These are phyloP conservation scores for Artemia sinica DNA, from an alignment of 2,888 invertebrate species.

Conservation along the genomic window DNA sequence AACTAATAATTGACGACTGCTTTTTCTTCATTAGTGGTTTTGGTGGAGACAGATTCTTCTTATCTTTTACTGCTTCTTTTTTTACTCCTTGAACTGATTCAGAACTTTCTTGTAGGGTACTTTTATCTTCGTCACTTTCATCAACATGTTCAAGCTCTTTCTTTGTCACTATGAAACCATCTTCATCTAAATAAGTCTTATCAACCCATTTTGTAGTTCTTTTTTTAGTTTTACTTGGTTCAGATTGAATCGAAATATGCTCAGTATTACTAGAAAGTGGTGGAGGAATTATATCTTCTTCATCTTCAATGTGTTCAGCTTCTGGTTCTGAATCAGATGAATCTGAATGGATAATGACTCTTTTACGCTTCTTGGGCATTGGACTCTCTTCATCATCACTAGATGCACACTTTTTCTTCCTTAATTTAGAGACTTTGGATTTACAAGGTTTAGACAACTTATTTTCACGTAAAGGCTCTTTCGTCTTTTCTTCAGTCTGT, in stretches of 20 bases:
- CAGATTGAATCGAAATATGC: neutral
- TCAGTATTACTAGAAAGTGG: neutral
- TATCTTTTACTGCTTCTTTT: no score
- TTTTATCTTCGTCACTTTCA: no score
- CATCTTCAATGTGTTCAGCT: neutral
- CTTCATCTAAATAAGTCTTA: constrained; percentile 4
- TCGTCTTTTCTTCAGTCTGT: no score
- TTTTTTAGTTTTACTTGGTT: neutral
- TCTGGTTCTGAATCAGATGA: neutral
- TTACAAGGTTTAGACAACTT: no score
- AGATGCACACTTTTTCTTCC: neutral
- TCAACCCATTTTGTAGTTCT: constrained; percentile 6
- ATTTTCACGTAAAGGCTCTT: no score
- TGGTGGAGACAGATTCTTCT: no score
- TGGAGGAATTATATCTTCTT: neutral
- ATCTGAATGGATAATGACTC: neutral
- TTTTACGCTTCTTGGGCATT: neutral
- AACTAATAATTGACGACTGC: no score
- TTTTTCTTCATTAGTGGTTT: no score
- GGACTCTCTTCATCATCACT: neutral
- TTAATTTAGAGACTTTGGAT: neutral
- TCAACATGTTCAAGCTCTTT: no score
- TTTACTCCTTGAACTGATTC: no score
- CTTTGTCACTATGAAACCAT: neutral
- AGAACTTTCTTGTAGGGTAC: no score